Evolutionary conservation across 2,113 vertebrate genomes (phyloP).

Genomic region (Oreotrochilus melanogaster): DNA sequence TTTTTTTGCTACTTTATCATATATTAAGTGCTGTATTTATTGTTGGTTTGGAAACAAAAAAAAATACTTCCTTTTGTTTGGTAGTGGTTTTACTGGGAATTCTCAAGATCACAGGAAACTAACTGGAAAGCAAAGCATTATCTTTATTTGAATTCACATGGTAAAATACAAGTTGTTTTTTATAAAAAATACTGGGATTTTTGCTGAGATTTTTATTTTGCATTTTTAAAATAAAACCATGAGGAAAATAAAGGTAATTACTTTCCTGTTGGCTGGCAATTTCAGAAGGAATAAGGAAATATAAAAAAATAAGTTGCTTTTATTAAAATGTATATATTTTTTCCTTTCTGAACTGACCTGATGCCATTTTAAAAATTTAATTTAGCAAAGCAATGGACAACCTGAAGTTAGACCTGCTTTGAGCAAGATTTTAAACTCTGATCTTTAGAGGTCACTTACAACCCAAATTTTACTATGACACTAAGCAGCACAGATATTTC

Average conservation of each 20-base stretch:
- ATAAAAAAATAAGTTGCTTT: not conserved
- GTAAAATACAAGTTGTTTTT: not conserved
- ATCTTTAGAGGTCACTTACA: not conserved
- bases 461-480: not conserved
- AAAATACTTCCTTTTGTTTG: not conserved
- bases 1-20: not conserved
- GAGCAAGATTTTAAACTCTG: not conserved
- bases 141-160: not conserved
- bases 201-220: not conserved
- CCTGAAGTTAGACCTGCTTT: not conserved
- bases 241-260: not conserved
- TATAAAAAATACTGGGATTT: fast-evolving
- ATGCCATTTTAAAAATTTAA: not conserved
- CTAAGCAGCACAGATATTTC: not conserved
- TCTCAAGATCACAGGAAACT: not conserved
- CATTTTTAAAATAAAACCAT: not conserved
- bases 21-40: not conserved
- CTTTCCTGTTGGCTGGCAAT: not conserved
- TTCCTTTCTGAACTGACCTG: not conserved
- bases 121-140: not conserved
- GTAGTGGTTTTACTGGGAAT: not conserved
- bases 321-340: not conserved
- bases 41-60: not conserved
- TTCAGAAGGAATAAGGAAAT: not conserved
- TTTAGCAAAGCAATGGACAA: not conserved